phyloP scores from a whole-genome alignment of 2,113 vertebrate species.

The Hymenochirus boettgeri region DNA sequence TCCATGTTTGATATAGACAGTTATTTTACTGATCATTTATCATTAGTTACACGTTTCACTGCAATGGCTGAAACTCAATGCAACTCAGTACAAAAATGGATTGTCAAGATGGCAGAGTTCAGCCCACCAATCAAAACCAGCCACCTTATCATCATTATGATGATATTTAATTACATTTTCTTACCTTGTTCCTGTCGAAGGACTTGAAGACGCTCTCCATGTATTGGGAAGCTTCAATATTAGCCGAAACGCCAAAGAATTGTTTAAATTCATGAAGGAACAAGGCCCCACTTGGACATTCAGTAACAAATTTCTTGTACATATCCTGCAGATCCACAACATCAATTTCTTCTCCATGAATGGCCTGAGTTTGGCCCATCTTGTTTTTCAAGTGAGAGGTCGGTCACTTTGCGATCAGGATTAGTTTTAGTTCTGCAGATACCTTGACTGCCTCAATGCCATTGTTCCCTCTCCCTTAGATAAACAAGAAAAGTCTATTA shows the following conservation, averaged over 20 bases:
- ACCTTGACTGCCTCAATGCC: background rate
- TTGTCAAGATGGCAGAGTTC: too few species aligned
- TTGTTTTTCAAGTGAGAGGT: too few species aligned
- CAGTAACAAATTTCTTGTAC: constrained; percentile 64
- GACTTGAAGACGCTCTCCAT: constrained; percentile 64
- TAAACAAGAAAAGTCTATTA: background rate
- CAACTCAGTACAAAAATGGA: too few species aligned
- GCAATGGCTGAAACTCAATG: too few species aligned
- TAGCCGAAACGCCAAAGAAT: constrained; percentile 61
- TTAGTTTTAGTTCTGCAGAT: background rate
- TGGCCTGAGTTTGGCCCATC: constrained; percentile 59
- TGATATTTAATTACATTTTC: constrained; percentile 14
- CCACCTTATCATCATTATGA: too few species aligned
- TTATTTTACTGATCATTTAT: too few species aligned
- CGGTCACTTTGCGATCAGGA: too few species aligned
- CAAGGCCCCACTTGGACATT: constrained; percentile 62
- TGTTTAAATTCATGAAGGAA: constrained; percentile 66
- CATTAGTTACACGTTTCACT: too few species aligned
- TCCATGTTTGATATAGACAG: too few species aligned
- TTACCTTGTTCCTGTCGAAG: constrained; percentile 68
- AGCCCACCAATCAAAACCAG: too few species aligned
- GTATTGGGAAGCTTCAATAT: constrained; percentile 60
- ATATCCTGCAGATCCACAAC: constrained; percentile 62
- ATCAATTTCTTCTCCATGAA: constrained; percentile 52
- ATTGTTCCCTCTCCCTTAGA: background rate